Evolutionary conservation across 2,113 vertebrate genomes (phyloP).

Genomic region (Procavia capensis): DNA sequence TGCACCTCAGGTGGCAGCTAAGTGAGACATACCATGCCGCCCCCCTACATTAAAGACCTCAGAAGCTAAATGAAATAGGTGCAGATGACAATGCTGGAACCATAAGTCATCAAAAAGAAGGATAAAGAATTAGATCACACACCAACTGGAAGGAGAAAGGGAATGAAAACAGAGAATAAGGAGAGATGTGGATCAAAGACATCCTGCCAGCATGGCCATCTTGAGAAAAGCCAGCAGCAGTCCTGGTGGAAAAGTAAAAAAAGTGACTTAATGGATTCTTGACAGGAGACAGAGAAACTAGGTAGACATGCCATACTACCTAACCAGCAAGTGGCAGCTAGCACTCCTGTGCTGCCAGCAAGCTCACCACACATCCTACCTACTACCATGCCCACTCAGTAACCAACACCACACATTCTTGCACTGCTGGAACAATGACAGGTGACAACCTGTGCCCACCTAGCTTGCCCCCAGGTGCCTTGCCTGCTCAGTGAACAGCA

Average conservation of each 20-base stretch:
- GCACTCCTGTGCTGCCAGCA: too few relatives aligned
- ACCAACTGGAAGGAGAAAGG: not conserved
- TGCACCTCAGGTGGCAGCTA: not conserved
- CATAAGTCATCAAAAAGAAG: not conserved
- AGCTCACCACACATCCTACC: too few relatives aligned
- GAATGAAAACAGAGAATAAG: not conserved
- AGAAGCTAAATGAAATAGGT: not conserved
- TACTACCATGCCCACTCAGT: too few relatives aligned
- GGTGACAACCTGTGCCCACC: too few relatives aligned
- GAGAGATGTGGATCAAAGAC: not conserved
- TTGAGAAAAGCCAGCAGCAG: not conserved
- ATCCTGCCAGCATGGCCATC: too few relatives aligned
- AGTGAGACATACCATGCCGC: too few relatives aligned
- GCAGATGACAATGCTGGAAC: not conserved
- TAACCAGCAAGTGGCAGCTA: not conserved
- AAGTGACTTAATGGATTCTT: not conserved
- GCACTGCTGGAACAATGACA: too few relatives aligned
- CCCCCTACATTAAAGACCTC: not conserved
- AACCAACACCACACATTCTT: too few relatives aligned
- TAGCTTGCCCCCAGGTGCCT: too few relatives aligned
- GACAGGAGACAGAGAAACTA: not conserved
- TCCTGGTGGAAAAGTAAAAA: not conserved
- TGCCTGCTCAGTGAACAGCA: too few relatives aligned
- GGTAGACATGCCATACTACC: not conserved
- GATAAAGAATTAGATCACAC: not conserved